A percentile compares a stretch with the other conserved stretches of the same genome.
Conservation (phyloP, 2,113 vertebrate species). For the Tupaia chinensis region DNA sequence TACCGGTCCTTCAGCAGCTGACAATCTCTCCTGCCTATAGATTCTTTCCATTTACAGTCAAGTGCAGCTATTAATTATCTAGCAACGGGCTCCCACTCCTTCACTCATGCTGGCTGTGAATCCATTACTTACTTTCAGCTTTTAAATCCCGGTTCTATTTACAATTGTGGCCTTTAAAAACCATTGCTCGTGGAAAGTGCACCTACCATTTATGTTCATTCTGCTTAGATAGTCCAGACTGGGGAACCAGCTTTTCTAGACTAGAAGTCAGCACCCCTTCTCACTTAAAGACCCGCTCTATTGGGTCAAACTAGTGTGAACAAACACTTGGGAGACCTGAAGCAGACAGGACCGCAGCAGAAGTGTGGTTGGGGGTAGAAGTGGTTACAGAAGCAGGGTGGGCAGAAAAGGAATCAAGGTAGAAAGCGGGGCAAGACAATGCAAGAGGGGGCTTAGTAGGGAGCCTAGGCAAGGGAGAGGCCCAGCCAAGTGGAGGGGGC, state of each 20-base stretch:
- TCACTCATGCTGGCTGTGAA: background rate
- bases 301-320: background rate
- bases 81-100: background rate
- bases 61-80: background rate
- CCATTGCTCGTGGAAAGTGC: background rate
- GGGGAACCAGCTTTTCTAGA: background rate
- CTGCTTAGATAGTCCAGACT: background rate
- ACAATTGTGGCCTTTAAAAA: background rate
- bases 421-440: too few relatives aligned
- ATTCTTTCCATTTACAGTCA: background rate
- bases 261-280: background rate
- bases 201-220: background rate
- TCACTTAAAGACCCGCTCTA: background rate
- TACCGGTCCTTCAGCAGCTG: background rate
- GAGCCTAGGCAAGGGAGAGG: background rate
- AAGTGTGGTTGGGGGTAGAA: too few relatives aligned
- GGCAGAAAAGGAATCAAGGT: background rate
- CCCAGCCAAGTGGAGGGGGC: background rate
- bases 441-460: background rate
- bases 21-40: accelerated
- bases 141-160: background rate
- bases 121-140: background rate
- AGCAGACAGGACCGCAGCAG: background rate
- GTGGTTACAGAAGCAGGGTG: background rate
- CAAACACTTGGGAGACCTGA: background rate